Evolutionary conservation across 2,797 vertebrate species (phyloP), one percentile per base, ranked within the genome.

Genomic region (Amphiprion clarkii): DNA sequence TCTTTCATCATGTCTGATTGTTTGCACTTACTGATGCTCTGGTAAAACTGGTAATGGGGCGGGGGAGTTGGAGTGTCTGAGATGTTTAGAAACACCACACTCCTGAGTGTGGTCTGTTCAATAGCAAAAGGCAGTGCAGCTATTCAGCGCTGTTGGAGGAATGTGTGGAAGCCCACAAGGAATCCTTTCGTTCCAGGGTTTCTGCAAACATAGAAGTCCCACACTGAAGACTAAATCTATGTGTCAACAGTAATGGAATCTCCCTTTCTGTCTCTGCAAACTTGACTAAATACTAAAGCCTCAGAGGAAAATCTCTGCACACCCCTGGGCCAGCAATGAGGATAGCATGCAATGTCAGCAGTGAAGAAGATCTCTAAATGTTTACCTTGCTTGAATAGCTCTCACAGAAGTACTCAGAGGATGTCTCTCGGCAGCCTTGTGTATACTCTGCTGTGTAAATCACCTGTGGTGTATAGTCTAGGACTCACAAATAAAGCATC

Each of bases 141-240:
- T 90, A 89, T 90, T 94, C 90, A 90, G 88, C 86, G 59, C 81
- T 51, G 74, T 23, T 67, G 48, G 55, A 95, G 92, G 94, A 95
- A 95, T 96, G 92, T 85, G 86, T 87, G 85, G 90, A 93, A 94
- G 93, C 88, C 88, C 85, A 86, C 82, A 86, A 94, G 89, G 92
- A 92, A 94, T 94, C 93, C 74, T 89, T 79, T 87, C 81, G 90
- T 95, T 95, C 90, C 91, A 90, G 77, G 53, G 31, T 91, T 92
- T 93, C 93, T 90, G 92, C 94, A 96, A 95, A 96, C 94, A 95
- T 83, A 80, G 73, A 79, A 85, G 79, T 85, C 81, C 83, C 88
- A 87, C 83, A 85, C 80, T 85, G 79, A 92, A 92, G 90, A 94
- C 93, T 92, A 94, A 93, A 88, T 83, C 85, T 78, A 63, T 81